Evolutionary conservation across 2,113 vertebrate species (phyloP), one percentile per base, ranked within the genome.

Genomic region (Brachyhypopomus gauderio): DNA sequence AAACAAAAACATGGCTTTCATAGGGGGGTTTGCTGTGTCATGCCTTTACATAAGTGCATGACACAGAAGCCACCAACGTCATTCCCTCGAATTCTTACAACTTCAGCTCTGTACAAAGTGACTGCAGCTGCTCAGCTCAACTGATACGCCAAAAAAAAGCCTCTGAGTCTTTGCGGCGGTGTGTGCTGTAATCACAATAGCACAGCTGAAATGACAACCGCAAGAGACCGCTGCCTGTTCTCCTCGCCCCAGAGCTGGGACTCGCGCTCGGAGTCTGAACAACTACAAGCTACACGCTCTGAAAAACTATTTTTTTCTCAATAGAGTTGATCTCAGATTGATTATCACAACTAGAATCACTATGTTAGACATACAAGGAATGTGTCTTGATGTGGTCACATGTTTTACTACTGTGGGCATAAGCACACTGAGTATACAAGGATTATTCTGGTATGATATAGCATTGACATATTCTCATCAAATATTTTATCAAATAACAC

Each of bases 91-190:
- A 67, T 67, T 20, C 34, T 38, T 38, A 67, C 20, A 34, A 16
- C 30, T 67, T 67, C 20, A 1, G 36, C 12, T 36, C 64, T 30
- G 12, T 30, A 27, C 23, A 38, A 67, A 67, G 14, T 67, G 27
- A 67, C 30, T 67, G 64, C 64, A 67, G 64, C 64, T 67, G 34
- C 38, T 67, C 34, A 67, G 64, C 64, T 36, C 5, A 6, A 67
- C 64, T 38, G 30, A 17, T 67, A 34, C 19, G 64, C 20, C 64
- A 67, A 38, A 67, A 67, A 67, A 67, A 20, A 4, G 30, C 14
- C 27, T 66, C 64, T 19, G 34, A 67, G 36, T 67, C 16, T 34
- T 20, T 8, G 34, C 14, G 36, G 64, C 27, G 8, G 25, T 2
- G 12, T 7, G 64, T 4, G 36, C 30, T 38, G 30, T 30, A 67